A percentile compares a stretch with the other conserved stretches of the same genome.
phyloP scores from a whole-genome alignment of 1,140 invertebrate genomes.

The Proales similis region DNA sequence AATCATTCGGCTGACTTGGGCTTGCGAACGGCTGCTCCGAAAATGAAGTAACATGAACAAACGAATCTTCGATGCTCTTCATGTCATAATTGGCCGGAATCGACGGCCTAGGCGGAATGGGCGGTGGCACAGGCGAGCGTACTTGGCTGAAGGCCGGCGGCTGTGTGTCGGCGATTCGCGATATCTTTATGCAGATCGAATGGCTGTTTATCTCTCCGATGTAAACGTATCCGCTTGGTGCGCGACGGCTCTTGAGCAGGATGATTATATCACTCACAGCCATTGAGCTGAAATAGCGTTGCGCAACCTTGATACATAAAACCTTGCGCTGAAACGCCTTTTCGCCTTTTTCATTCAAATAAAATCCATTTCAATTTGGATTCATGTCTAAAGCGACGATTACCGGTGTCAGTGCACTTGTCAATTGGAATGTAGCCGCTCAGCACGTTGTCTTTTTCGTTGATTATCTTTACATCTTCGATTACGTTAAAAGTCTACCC shows the following conservation, averaged over 20 bases:
- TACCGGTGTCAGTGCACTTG: constrained; percentile 20
- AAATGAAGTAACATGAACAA: constrained; percentile 3
- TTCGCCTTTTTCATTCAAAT: constrained; percentile 7
- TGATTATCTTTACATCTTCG: constrained; percentile 25
- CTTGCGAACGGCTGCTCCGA: no score
- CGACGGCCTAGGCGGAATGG: constrained; percentile 27
- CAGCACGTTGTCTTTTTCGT: constrained; percentile 24
- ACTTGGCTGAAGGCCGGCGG: neutral
- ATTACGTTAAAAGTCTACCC: constrained; percentile 31
- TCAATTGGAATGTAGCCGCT: constrained; percentile 20
- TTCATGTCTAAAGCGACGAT: no score
- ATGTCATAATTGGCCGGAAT: neutral
- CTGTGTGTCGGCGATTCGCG: constrained; percentile 14
- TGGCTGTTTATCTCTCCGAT: constrained; percentile 34
- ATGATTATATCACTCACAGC: constrained; percentile 32
- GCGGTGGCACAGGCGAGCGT: neutral
- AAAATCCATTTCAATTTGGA: neutral
- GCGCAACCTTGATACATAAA: constrained; percentile 19
- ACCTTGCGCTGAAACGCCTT: constrained; percentile 22
- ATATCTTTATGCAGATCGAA: constrained; percentile 33
- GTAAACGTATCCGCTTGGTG: constrained; percentile 21
- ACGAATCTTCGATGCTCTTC: constrained; percentile 2
- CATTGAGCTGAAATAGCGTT: constrained; percentile 15
- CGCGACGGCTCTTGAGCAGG: constrained; percentile 12
- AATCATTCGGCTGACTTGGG: no score